Evolutionary conservation across 1,140 invertebrate genomes (phyloP).

Genomic region (Orchestia grillus): DNA sequence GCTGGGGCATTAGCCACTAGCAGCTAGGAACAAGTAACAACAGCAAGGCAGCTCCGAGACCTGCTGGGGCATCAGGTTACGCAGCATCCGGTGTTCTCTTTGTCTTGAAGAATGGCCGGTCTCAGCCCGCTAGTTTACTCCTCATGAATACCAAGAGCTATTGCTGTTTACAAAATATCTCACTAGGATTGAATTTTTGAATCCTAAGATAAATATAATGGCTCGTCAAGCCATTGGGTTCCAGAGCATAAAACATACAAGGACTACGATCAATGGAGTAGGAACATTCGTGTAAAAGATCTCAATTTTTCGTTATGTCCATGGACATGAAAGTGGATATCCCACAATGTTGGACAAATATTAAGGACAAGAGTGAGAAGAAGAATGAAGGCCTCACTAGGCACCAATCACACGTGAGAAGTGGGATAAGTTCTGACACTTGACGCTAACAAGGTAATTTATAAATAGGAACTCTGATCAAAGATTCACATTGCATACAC

Average conservation of each 20-base stretch:
- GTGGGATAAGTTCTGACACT: neutral
- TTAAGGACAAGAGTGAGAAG: neutral
- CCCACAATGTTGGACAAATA: neutral
- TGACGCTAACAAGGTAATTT: neutral
- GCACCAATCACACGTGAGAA: neutral
- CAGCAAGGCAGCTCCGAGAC: neutral
- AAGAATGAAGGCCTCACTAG: neutral
- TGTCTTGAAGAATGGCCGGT: neutral
- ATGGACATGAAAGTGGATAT: neutral
- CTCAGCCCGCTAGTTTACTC: neutral
- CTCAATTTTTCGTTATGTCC: neutral
- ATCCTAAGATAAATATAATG: neutral
- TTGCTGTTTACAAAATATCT: neutral
- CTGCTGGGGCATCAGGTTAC: neutral
- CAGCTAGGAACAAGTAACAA: neutral
- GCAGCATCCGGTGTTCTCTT: neutral
- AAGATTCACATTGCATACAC: neutral
- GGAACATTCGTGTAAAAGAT: neutral
- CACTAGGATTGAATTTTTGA: neutral
- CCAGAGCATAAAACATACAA: neutral
- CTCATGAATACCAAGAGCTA: neutral
- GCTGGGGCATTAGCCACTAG: neutral
- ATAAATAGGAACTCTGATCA: neutral
- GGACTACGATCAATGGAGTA: neutral
- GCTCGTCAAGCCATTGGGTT: neutral